Base-by-base conservation (phyloP, 2,113 vertebrate genomes). In the Dipodomys stephensi region DNA sequence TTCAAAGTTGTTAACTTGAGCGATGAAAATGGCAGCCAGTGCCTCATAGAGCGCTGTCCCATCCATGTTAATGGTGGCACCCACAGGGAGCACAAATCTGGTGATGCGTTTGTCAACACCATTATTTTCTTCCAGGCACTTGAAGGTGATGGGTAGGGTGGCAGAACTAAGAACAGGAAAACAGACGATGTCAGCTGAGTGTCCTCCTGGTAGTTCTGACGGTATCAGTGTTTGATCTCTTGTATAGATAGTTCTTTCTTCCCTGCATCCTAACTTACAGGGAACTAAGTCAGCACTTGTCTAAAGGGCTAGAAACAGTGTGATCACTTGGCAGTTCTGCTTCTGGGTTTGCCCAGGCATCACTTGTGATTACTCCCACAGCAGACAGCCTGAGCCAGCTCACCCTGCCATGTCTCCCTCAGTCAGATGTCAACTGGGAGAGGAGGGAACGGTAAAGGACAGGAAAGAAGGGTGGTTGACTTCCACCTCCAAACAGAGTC, bases 61-160 rank as follows among this genome's bases (percentile, higher is more conserved):
- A 4, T 99, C 99, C 99, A 99, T 99, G 97, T 99, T 99, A 95
- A 99, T 99, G 84, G 99, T 99, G 96, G 99, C 99, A 25, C 99
- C 99, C 4, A 99, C 99, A 0, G 99, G 99, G 4, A 99, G 98
- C 85, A 99, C 99, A 11, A 99, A 99, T 96, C 99, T 99, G 39
- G 99, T 99, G 91, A 99, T 98, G 0, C 99, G 98, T 95, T 99
- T 99, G 97, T 99, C 99, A 93, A 99, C 98, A 0, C 98, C 98
- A 27, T 99, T 99, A 97, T 99, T 99, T 96, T 99, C 99, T 97
- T 99, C 99, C 95, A 99, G 98, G 73, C 99, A 99, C 95, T 99
- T 99, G 96, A 99, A 99, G 15, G 99, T 99, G 97, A 99, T 98
- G 76, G 99, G 99, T 88, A 99, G 97, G 46, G 99, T 99, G 97